These are phyloP conservation scores for Heliconius sara DNA, from an alignment of 2,888 invertebrate species.

Conservation along the genomic window DNA sequence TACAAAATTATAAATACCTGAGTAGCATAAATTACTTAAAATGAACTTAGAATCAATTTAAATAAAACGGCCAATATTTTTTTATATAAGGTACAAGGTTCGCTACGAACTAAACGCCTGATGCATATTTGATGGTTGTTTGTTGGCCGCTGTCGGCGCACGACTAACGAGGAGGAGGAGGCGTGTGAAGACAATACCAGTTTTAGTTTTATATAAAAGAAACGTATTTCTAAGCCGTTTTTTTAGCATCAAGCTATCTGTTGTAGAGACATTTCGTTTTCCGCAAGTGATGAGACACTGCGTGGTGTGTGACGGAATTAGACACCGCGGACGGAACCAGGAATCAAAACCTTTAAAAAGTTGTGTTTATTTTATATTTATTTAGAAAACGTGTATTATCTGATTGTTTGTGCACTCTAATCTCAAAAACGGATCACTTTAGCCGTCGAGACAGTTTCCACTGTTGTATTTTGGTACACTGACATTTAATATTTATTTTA, in stretches of 20 bases:
- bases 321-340: neutral
- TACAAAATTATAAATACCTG: too few species aligned
- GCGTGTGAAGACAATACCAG: neutral
- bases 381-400: too few species aligned
- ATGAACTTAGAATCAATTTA: neutral
- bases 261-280: neutral
- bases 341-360: too few species aligned
- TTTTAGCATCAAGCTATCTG: too few species aligned
- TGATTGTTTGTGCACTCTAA: too few species aligned
- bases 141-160: neutral
- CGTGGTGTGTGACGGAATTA: neutral
- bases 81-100: neutral
- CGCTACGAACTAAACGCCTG: neutral
- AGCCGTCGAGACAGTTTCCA: too few species aligned
- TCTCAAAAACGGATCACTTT: too few species aligned
- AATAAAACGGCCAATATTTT: neutral
- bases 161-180: neutral
- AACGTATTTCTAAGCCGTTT: neutral
- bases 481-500: too few species aligned
- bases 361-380: too few species aligned
- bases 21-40: too few species aligned
- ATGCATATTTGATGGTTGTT: slow-evolving; percentile 3
- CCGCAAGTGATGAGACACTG: neutral
- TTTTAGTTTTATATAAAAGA: neutral
- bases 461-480: too few species aligned